Evolutionary conservation across 2,888 invertebrate genomes (phyloP).

Genomic region (Nomada ruficornis): DNA sequence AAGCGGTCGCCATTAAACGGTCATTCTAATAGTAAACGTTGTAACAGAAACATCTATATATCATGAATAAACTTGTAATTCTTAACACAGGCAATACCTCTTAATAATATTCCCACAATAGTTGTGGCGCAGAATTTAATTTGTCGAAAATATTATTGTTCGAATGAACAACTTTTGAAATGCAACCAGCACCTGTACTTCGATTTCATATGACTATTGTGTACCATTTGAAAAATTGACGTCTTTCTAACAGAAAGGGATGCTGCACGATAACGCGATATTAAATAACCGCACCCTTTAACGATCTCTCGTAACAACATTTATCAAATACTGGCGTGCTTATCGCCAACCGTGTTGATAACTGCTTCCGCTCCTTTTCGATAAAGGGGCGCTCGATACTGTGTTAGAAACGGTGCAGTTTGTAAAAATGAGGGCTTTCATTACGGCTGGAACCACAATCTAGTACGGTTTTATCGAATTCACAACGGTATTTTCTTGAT

Average conservation of each 20-base stretch:
- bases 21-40: too few species aligned
- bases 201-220: too few species aligned
- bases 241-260: conserved; percentile 25
- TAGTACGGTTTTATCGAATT: conserved; percentile 26
- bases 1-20: too few species aligned
- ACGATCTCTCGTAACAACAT: conserved; percentile 68
- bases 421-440: conserved; percentile 59
- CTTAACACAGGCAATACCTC: too few species aligned
- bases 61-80: too few species aligned
- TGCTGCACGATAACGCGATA: conserved; percentile 49
- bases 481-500: conserved; percentile 11
- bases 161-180: too few species aligned
- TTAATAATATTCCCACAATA: too few species aligned
- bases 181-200: too few species aligned
- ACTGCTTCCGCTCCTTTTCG: conserved; percentile 76
- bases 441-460: conserved; percentile 9
- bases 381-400: conserved; percentile 71
- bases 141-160: too few species aligned
- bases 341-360: conserved; percentile 73
- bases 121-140: too few species aligned
- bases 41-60: too few species aligned
- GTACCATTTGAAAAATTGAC: background rate
- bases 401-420: conserved; percentile 54
- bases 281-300: conserved; percentile 70
- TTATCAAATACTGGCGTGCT: conserved; percentile 63